Evolutionary conservation across 2,797 vertebrate genomes (phyloP).

Genomic region (Sebastes kiyomatsui): DNA sequence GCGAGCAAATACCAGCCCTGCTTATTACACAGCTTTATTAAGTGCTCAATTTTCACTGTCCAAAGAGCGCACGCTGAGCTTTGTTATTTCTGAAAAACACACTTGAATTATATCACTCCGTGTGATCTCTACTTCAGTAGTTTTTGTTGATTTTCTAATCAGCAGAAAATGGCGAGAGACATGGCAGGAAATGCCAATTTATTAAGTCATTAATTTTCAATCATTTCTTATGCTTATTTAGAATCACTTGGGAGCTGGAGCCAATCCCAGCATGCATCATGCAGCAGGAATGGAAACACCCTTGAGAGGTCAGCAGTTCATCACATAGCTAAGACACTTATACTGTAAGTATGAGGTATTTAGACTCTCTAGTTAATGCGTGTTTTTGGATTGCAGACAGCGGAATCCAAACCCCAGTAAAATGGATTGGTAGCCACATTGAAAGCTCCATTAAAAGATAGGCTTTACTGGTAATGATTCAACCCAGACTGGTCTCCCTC

Average conservation of each 20-base stretch:
- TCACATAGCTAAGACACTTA: neutral
- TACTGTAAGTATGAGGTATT: neutral
- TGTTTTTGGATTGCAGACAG: neutral
- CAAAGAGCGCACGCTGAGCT: conserved; percentile 49
- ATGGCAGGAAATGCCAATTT: conserved; percentile 3
- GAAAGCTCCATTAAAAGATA: conserved; percentile 7
- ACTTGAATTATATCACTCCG: conserved; percentile 17
- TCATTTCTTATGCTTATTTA: conserved; percentile 14
- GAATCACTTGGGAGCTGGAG: neutral
- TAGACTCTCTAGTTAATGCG: conserved; percentile 5
- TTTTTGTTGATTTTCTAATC: conserved; percentile 34
- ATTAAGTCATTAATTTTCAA: conserved; percentile 19
- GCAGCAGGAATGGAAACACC: neutral
- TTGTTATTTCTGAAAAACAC: conserved; percentile 53
- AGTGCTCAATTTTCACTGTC: conserved; percentile 46
- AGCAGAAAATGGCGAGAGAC: neutral
- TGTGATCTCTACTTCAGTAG: conserved; percentile 16
- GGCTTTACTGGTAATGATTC: conserved; percentile 18
- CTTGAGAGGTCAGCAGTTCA: neutral
- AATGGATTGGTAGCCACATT: neutral
- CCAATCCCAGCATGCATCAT: conserved; percentile 22
- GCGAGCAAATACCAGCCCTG: conserved; percentile 16
- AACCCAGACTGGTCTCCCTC: neutral
- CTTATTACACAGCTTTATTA: conserved; percentile 56
- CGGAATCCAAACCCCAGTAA: neutral